phyloP scores from a whole-genome alignment of 2,113 vertebrate species.

The Neodontobutis hainanensis region DNA sequence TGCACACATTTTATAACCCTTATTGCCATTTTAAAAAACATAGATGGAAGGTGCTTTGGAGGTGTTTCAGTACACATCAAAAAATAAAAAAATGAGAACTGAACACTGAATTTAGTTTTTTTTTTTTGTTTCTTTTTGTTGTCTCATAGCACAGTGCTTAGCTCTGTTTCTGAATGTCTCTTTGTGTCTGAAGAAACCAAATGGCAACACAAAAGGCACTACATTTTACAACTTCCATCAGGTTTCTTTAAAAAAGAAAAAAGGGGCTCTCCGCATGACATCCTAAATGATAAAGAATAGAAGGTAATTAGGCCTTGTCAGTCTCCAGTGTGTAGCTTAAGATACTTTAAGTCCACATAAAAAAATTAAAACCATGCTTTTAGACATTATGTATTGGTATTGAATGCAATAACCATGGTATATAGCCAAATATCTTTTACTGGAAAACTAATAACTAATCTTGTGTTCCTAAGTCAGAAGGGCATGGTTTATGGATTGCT shows the following conservation, averaged over 20 bases:
- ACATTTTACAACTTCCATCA: slow-evolving; percentile 12
- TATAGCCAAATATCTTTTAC: too few species aligned
- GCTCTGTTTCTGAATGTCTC: slow-evolving; percentile 28
- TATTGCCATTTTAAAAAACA: slow-evolving; percentile 17
- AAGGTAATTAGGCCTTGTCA: slow-evolving; percentile 23
- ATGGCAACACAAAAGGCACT: slow-evolving; percentile 28
- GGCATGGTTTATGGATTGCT: too few species aligned
- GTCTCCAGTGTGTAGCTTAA: neutral
- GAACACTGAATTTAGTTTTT: slow-evolving; percentile 22
- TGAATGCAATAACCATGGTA: too few species aligned
- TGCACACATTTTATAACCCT: slow-evolving; percentile 3
- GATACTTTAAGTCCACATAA: neutral
- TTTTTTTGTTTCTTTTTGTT: slow-evolving; percentile 43
- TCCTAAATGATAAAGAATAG: slow-evolving; percentile 25
- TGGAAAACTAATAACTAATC: too few species aligned
- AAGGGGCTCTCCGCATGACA: slow-evolving; percentile 13
- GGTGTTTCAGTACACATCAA: slow-evolving; percentile 15
- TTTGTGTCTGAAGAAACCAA: slow-evolving; percentile 39
- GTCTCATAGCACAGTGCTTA: slow-evolving; percentile 26
- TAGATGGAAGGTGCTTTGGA: slow-evolving; percentile 21
- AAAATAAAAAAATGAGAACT: slow-evolving; percentile 32
- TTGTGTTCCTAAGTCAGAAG: too few species aligned
- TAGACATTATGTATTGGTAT: too few species aligned
- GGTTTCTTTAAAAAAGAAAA: slow-evolving; percentile 27
- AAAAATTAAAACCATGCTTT: neutral